These are phyloP conservation scores for Thysanoteuthis rhombus DNA, from an alignment of 2,888 invertebrate species.

Conservation along the genomic window DNA sequence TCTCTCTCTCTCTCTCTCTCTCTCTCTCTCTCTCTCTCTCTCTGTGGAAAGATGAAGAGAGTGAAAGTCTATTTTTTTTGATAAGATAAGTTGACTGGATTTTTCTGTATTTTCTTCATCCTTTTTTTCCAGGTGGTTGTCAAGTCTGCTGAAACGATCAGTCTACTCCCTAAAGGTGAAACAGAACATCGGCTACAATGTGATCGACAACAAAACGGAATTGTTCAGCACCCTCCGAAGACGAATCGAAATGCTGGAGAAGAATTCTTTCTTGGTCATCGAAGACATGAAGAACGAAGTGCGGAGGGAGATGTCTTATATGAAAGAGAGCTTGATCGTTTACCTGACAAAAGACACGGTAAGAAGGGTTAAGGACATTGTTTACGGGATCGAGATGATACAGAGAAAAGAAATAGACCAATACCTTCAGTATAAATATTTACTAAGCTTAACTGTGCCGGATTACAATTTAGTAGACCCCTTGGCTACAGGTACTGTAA, in stretches of 20 bases:
- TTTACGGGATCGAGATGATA: too few relatives aligned
- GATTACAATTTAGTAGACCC: too few relatives aligned
- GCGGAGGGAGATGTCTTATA: constrained; percentile 33
- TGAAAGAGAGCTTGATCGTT: not conserved
- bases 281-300: constrained; percentile 42
- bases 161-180: constrained; percentile 53
- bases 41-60: too few relatives aligned
- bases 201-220: constrained; percentile 47
- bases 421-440: too few relatives aligned
- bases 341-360: constrained; percentile 16
- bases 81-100: not conserved
- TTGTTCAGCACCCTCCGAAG: constrained; percentile 39
- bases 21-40: too few relatives aligned
- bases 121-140: constrained; percentile 47
- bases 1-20: too few relatives aligned
- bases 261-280: constrained; percentile 41
- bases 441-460: too few relatives aligned
- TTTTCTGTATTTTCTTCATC: not conserved
- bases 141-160: constrained; percentile 49
- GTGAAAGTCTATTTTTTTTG: too few relatives aligned
- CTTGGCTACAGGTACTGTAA: too few relatives aligned
- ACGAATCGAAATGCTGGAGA: constrained; percentile 45
- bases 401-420: too few relatives aligned
- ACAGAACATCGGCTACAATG: constrained; percentile 47
- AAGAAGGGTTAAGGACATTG: not conserved